Evolutionary conservation across 2,797 vertebrate genomes (phyloP).

Genomic region (Lagocephalus sceleratus): DNA sequence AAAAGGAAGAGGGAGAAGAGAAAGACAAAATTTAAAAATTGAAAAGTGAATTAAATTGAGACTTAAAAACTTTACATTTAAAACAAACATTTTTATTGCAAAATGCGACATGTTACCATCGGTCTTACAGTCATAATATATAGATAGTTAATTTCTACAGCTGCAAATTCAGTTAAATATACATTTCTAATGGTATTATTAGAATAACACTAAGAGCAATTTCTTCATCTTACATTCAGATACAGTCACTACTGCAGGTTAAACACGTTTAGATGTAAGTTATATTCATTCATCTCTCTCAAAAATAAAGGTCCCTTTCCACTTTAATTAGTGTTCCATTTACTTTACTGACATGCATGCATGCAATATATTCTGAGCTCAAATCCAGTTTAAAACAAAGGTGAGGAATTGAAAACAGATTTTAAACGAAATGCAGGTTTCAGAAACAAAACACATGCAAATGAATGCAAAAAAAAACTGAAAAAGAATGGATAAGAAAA

Average conservation of each 20-base stretch:
- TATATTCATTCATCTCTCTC: slow-evolving; percentile 21
- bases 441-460: too few relatives aligned
- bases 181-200: slow-evolving; percentile 12
- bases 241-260: slow-evolving; percentile 26
- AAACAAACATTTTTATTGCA: slow-evolving; percentile 75
- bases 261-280: slow-evolving; percentile 30
- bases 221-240: slow-evolving; percentile 27
- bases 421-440: too few relatives aligned
- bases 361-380: too few relatives aligned
- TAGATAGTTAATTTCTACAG: slow-evolving; percentile 23
- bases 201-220: slow-evolving; percentile 5
- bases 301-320: slow-evolving; percentile 19
- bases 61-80: slow-evolving; percentile 43
- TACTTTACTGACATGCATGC: too few relatives aligned
- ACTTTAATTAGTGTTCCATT: slow-evolving; percentile 12
- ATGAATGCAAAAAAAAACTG: too few relatives aligned
- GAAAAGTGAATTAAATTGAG: slow-evolving; percentile 36
- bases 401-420: too few relatives aligned
- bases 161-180: slow-evolving; percentile 26
- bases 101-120: slow-evolving; percentile 61
- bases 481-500: too few relatives aligned
- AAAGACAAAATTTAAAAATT: slow-evolving; percentile 29
- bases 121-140: slow-evolving; percentile 54
- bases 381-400: too few relatives aligned
- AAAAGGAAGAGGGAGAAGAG: slow-evolving; percentile 12